Base-by-base conservation (phyloP, 1,140 invertebrate genomes). In the Tetramorium parvispinum region DNA sequence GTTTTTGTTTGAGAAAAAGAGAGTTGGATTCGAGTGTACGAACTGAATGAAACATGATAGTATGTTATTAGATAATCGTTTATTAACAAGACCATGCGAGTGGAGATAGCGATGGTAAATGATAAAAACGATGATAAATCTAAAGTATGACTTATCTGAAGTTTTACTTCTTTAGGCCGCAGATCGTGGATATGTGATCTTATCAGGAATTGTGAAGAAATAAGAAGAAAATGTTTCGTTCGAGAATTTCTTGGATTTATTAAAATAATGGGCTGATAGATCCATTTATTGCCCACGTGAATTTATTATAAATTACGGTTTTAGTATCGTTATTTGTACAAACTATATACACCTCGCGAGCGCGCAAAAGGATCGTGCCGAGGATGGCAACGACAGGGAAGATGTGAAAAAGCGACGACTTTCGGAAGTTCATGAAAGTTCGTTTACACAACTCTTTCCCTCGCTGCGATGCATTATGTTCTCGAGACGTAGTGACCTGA, bases 401-500 rank as follows among this genome's bases (percentile, higher is more conserved):
- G 66, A 71, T 78, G 55, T 75, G 79, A 91, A 91, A 93, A 91
- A 91, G 91, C 91, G 89, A 92, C 76, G 91, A 91, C 92, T 93
- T 93, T 93, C 92, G 92, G 93, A 93, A 94, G 92, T 94, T 93
- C 91, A 93, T 93, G 92, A 93, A 92, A 94, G 92, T 92, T 91
- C 92, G 92, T 94, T 94, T 93, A 93, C 93, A 92, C 91, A 93
- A 92, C 92, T 94, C 93, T 94, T 94, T 93, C 91, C 90, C 91
- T 88, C 89, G 89, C 92, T 91, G 90, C 91, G 79, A 91, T 91
- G 93, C 93, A 94, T 94, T 94, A 94, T 91, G 93, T 93, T 93
- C 93, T 94, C 92, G 94, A 94, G 93, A 94, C 94, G 91, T 92
- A 89, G 92, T 94, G 93, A 92, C 93, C 93, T 93, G 94, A 88